Base-by-base conservation (phyloP, 2,113 vertebrate genomes). In the Taxidea taxus region DNA sequence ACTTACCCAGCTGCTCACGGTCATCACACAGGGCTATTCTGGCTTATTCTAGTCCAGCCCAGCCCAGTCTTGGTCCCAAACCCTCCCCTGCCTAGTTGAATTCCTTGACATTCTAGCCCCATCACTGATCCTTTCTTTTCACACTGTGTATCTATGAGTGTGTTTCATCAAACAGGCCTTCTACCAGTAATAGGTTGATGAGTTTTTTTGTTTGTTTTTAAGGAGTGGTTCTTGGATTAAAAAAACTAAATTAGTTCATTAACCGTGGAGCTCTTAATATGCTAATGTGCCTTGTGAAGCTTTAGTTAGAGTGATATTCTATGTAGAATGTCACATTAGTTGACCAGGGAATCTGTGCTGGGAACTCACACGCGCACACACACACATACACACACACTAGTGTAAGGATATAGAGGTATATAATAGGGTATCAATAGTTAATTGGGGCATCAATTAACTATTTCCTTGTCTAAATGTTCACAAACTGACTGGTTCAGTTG, bases 61-160 rank as follows among this genome's bases (percentile, higher is more conserved):
- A 80, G 42, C 92, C 51, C 44, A 56, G 16, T 80, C 93, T 77
- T 88, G 31, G 51, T 87, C 23, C 72, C 9, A 56, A 78, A 44
- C 16, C 15, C 25, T 92, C 31, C 25, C 6, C 42, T 56, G 58
- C 31, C 74, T 83, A 2, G 18, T 70, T 44, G 66, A 58, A 78
- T 56, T 93, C 66, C 31, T 90, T 62, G 31, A 1, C 37, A 62
- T 83, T 87, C 21, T n/a, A 75, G 80, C 42, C 14, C 44, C 27
- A 84, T 56, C 68, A 91, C 80, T 80, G 39, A 94, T 85, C 54
- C 54, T 95, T 94, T 66, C 84, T 80, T 92, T 49, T 82, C n/a
- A 89, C 37, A 37, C 8, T 27, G 4, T 75, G 14, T 58, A 68
- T 31, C 47, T 82, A 14, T n/a, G 78, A 44, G 25, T 87, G 70